Base-by-base conservation (phyloP, 2,888 invertebrate species). In the Alitta virens region DNA sequence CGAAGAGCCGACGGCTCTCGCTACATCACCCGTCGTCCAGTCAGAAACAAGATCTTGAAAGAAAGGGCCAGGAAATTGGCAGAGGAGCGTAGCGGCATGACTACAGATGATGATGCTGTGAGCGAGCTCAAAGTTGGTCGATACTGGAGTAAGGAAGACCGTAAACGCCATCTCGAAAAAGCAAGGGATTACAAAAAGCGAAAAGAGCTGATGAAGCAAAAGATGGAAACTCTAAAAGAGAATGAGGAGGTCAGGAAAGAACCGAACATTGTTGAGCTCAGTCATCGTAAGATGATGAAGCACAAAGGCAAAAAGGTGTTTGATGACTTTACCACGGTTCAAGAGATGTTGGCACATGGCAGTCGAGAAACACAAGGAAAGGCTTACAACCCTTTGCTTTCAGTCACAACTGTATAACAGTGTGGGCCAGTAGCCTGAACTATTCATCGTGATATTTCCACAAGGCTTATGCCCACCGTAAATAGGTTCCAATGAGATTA, bases 21-120 rank as follows among this genome's bases (percentile, higher is more conserved):
- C 51, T 91, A 91, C 76, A 89, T 91, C 68, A 89, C 90, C 0
- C 84, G 89, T 50, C 82, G 90, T 38, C 90, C 90, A 0, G 86
- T 89, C 0, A 84, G 89, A 53, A 89, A 86, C 77, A 85, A 87
- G 61, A 82, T 89, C 24, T 81, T 89, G 55, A 86, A 88, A 70
- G 89, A 89, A 71, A 82, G 90, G 50, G 89, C 88, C 2, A 83
- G 87, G 63, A 86, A 87, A 72, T 85, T 90, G 64, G 85, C 85
- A 33, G 87, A 88, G 71, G 89, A 90, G 75, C 83, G 90, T 18
- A 85, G 86, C 52, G 88, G 88, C 1, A 84, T 88, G 60, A 88
- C 88, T 0, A 89, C 89, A 0, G 91, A 91, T 76, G 91, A 91
- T 72, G 90, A 91, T 72, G 89, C 90, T 23, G 86, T 88, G 80